Base-by-base conservation (phyloP, 1,140 invertebrate species). In the Maconellicoccus hirsutus region DNA sequence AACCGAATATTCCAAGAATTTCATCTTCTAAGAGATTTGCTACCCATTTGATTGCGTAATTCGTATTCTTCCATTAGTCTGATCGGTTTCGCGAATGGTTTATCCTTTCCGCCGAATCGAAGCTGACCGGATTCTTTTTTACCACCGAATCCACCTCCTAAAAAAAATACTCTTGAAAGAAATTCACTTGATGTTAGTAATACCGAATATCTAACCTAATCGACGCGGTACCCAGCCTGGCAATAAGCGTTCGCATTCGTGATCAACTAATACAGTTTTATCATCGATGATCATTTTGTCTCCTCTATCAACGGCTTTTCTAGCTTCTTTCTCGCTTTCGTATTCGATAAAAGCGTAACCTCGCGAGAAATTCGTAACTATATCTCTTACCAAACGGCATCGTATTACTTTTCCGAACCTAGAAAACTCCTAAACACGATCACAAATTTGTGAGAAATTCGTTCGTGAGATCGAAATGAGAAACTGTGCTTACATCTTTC, bases 311-410 rank as follows among this genome's bases (percentile, higher is more conserved):
- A 86, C 80, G 4, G 88, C 89, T 73, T 81, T 81, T 61, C 83
- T 79, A 26, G 88, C 87, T 73, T 84, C 81, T 14, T 81, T 80
- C 74, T 83, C 82, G 29, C 80, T 81, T 74, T 85, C 84, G 82
- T 86, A 94, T 79, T 94, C 92, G 12, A 94, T 82, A 81, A 96
- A 95, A 4, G 87, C 91, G 80, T 94, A 96, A 61, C 90, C 84
- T 78, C 88, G 87, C 0, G 91, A 90, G 73, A 86, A 83, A 0
- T 92, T 91, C 6, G 92, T 94, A 0, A 94, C 87, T 70, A 93
- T 83, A 75, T 93, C 90, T 75, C 85, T 82, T 19, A 94, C 86
- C 8, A 95, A 75, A 71, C 86, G 83, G 42, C 86, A 85, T 10
- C 84, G 83, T 59, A 84, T 75, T 23, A 94, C 85, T 74, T 84